These are phyloP conservation scores for Epinephelus coioides DNA, from an alignment of 2,797 vertebrate species.

Conservation along the genomic window DNA sequence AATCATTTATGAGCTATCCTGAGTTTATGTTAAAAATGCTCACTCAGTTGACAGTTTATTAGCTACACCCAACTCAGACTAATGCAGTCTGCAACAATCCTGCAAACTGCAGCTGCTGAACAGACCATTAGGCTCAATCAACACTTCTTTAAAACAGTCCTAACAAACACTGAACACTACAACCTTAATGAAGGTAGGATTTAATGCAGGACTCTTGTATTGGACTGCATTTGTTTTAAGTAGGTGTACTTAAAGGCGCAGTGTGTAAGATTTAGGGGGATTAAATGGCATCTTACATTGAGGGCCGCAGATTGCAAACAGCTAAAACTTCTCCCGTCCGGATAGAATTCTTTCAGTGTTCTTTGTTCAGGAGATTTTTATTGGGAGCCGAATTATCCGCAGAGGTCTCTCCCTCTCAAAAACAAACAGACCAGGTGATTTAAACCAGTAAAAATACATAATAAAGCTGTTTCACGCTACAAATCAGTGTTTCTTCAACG, in stretches of 20 bases:
- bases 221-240: constrained; percentile 3
- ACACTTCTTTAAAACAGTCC: not conserved
- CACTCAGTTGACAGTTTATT: not conserved
- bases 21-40: constrained; percentile 2
- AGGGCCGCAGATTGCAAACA: too few relatives aligned
- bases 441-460: too few relatives aligned
- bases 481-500: too few relatives aligned
- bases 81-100: not conserved
- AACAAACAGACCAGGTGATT: too few relatives aligned
- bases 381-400: too few relatives aligned
- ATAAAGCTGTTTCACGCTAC: too few relatives aligned
- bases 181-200: not conserved
- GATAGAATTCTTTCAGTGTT: too few relatives aligned
- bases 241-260: not conserved
- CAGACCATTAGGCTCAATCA: not conserved
- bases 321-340: too few relatives aligned
- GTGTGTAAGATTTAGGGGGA: too few relatives aligned
- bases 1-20: not conserved
- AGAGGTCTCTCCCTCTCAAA: too few relatives aligned
- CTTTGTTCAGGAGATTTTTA: too few relatives aligned
- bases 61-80: not conserved
- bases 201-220: constrained; percentile 1
- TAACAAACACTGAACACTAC: not conserved
- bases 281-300: too few relatives aligned
- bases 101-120: constrained; percentile 17